Base-by-base conservation (phyloP, 1,140 invertebrate species). In the Bilobella aurantiaca region DNA sequence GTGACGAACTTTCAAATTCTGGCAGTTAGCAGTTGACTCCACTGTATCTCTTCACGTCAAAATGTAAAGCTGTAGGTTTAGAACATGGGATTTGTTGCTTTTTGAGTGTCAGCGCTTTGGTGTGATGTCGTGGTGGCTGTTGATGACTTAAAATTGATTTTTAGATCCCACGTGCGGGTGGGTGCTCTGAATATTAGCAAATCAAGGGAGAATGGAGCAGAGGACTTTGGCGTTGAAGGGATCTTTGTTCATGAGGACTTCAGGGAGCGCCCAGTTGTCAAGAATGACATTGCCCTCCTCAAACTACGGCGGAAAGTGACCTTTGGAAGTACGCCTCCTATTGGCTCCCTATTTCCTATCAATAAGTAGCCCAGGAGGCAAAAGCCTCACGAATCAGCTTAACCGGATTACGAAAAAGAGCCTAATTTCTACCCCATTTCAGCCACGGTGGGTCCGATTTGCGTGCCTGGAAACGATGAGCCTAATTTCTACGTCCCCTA, bases 261-360 rank as follows among this genome's bases (percentile, higher is more conserved):
- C 27, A 3, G 62, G 29, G 62, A 63, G 29, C 16, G 62, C 3
- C 62, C 46, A 14, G 62, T 63, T n/a, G 47, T 63, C 47, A 63
- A 63, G 42, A 56, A 63, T 34, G 62, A 63, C 46, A 63, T 63
- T 27, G 62, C 62, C 29, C 29, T 63, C 8, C 62, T 63, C 29
- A 23, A 53, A 53, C 29, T 63, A 14, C n/a, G 3, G 3, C 12
- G 16, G 14, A 61, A 61, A 61, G 59, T 37, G 2, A 61, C 30
- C 12, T 34, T 8, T 47, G 31, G 62, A n/a, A 12, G 42, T 56
- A 63, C n/a, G n/a, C n/a, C n/a, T n/a, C n/a, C n/a, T n/a, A n/a
- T n/a, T n/a, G n/a, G n/a, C n/a, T n/a, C n/a, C n/a, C n/a, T n/a
- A n/a, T n/a, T n/a, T n/a, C n/a, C n/a, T n/a, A n/a, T n/a, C n/a